Base-by-base conservation (phyloP, 2,888 invertebrate genomes). In the Platynereis dumerilii region DNA sequence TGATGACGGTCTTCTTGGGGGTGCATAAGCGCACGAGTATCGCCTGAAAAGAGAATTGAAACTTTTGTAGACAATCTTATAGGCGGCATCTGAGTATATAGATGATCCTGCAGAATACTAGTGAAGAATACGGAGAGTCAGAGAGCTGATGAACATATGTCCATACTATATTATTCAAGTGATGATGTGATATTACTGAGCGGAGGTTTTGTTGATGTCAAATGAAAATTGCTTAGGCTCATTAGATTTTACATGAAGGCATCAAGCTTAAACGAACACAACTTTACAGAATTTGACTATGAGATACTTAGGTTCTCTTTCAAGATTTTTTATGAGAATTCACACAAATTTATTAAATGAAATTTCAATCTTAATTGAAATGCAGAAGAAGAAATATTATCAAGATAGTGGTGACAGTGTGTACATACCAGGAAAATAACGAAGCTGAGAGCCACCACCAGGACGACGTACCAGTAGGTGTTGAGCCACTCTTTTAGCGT, bases 401-500 rank as follows among this genome's bases (percentile, higher is more conserved):
- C 17, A 48, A 20, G 5, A 48, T 20, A 48, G n/a, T 12, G 34
- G 22, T 20, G 20, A 39, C 12, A 42, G 34, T 58, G 34, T 29
- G 20, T 44, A 89, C 91, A 89, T 86, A 95, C 95, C 91, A 95
- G 85, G 44, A 86, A 76, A 60, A 94, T 84, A 20, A 92, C 87
- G 74, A 94, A 86, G 27, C 91, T 91, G 17, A 90, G 89, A 34
- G 91, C 87, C 69, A 92, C 91, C 62, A 92, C 87, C 52, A 91
- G 89, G 62, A 92, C 92, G 0, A 92, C 92, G 72, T 95, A 96
- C 96, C 96, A 96, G 83, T 96, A 95, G 79, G 88, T 88, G 61
- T 92, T 93, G 62, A 96, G 90, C 94, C 96, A 96, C 79, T 93
- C 91, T 72, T 92, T 92, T 68, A 97, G 90, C 1, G 91, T 90